Evolutionary conservation across 2,888 invertebrate species (phyloP).

Genomic region (Anorthoa munda): DNA sequence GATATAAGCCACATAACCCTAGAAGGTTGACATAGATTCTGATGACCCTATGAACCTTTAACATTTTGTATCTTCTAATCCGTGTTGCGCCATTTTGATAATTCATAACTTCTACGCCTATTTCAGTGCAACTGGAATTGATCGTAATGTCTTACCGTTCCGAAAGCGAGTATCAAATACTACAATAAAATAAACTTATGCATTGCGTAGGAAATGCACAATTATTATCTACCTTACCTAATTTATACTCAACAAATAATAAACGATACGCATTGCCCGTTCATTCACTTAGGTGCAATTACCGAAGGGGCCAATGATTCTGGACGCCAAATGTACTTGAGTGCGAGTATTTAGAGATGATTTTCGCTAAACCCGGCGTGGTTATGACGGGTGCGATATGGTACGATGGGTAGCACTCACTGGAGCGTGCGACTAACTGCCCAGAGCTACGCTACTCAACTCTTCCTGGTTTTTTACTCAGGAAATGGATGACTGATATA

Average conservation of each 20-base stretch:
- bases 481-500: conserved; percentile 74
- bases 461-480: conserved; percentile 81
- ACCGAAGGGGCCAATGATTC: conserved; percentile 65
- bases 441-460: conserved; percentile 72
- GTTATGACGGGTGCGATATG: conserved; percentile 86
- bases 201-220: background rate
- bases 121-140: background rate
- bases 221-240: conserved; percentile 18
- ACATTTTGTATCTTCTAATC: too few species aligned
- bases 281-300: conserved; percentile 87
- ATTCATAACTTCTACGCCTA: background rate
- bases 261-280: conserved; percentile 71
- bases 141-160: background rate
- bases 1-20: too few species aligned
- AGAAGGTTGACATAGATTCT: too few species aligned
- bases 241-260: conserved; percentile 50
- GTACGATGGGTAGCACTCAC: conserved; percentile 81
- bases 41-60: too few species aligned
- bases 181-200: background rate
- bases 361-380: conserved; percentile 64
- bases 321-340: conserved; percentile 39
- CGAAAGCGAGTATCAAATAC: background rate
- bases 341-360: conserved; percentile 62
- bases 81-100: too few species aligned
- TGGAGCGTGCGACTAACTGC: conserved; percentile 83